Percentiles rank a stretch among this genome's conserved stretches.
phyloP scores from a whole-genome alignment of 2,797 vertebrate species.

The Petrocephalus schoutedeni region DNA sequence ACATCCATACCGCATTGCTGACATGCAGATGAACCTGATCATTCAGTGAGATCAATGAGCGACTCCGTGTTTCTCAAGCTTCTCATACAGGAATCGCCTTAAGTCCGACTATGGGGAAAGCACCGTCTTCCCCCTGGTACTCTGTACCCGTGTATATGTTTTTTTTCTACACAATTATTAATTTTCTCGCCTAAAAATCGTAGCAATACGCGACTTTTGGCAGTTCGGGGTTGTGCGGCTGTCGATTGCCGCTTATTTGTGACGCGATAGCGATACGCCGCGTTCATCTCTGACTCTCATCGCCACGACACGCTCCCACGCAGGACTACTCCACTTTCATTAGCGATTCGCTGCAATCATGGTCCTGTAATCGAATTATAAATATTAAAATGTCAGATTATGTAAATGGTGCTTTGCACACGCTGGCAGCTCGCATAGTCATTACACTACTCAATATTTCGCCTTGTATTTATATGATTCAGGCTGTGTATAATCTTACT shows the following conservation, averaged over 20 bases:
- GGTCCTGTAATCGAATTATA: not conserved
- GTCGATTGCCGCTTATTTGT: not conserved
- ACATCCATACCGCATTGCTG: constrained; percentile 36
- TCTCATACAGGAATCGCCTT: not conserved
- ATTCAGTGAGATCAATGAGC: constrained; percentile 34
- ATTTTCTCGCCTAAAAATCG: no score
- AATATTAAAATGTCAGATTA: not conserved
- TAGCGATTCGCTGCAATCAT: not conserved
- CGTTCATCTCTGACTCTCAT: not conserved
- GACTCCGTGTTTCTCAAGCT: not conserved
- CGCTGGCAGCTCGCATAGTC: not conserved
- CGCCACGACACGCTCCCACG: not conserved
- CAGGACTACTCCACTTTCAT: not conserved
- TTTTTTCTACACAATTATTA: not conserved
- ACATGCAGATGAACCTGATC: constrained; percentile 48
- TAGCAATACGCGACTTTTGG: not conserved
- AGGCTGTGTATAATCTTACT: not conserved
- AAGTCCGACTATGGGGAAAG: not conserved
- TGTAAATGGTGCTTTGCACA: not conserved
- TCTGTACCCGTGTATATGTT: not conserved
- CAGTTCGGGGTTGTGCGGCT: not conserved
- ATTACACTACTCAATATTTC: not conserved
- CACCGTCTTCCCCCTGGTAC: not conserved
- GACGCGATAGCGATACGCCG: not conserved
- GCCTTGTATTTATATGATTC: not conserved